phyloP scores from a whole-genome alignment of 2,797 vertebrate genomes.

The Tenualosa ilisha region DNA sequence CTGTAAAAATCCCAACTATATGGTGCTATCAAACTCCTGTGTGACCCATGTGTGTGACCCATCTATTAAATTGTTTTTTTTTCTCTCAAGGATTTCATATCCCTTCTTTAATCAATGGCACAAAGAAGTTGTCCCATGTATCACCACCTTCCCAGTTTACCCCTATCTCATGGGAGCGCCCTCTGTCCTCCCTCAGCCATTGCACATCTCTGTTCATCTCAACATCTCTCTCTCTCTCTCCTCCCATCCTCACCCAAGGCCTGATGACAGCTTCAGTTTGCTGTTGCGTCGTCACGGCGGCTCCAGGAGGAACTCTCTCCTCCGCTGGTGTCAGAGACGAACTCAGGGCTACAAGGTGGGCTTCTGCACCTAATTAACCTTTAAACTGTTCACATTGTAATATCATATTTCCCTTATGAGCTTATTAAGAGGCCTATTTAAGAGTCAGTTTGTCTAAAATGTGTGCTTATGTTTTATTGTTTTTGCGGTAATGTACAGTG shows the following conservation, averaged over 20 bases:
- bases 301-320: conserved; percentile 76
- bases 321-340: conserved; percentile 75
- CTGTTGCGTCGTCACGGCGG: conserved; percentile 75
- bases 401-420: background rate
- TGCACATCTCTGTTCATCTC: no score
- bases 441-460: background rate
- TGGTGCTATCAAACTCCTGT: no score
- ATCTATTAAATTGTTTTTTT: no score
- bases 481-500: background rate
- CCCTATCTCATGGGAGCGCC: background rate
- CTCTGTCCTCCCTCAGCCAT: no score
- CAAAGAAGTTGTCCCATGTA: no score
- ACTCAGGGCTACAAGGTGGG: conserved; percentile 77
- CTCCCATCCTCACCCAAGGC: conserved; percentile 51
- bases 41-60: no score
- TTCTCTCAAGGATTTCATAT: no score
- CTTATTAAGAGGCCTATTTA: background rate
- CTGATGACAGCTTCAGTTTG: conserved; percentile 72
- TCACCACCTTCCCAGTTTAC: no score
- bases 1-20: no score
- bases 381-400: background rate
- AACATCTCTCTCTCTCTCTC: background rate
- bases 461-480: background rate
- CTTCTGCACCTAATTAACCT: background rate
- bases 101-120: no score